A percentile compares a stretch with the other conserved stretches of the same genome.
phyloP scores from a whole-genome alignment of 2,888 invertebrate species.

The Hypena proboscidalis region DNA sequence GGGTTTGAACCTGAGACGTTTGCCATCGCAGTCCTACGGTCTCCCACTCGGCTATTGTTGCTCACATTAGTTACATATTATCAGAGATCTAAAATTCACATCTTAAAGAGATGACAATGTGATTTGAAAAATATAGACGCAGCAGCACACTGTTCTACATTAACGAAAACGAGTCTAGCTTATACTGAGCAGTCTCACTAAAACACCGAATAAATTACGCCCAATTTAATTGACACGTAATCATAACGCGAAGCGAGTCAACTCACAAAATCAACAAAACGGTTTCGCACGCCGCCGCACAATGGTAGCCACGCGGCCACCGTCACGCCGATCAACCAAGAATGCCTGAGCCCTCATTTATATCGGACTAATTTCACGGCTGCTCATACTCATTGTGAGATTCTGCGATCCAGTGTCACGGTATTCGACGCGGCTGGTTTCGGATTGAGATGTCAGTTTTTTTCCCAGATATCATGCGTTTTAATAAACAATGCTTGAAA shows the following conservation, averaged over 20 bases:
- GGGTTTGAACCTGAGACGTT: too few species aligned
- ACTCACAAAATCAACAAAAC: slow-evolving; percentile 77
- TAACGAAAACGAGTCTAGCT: too few species aligned
- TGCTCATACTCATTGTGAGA: slow-evolving; percentile 78
- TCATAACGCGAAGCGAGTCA: slow-evolving; percentile 55
- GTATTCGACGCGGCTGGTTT: slow-evolving; percentile 76
- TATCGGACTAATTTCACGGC: slow-evolving; percentile 79
- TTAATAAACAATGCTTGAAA: too few species aligned
- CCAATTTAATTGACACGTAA: slow-evolving; percentile 66
- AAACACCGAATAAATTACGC: too few species aligned
- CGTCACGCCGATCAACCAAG: slow-evolving; percentile 65
- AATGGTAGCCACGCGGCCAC: slow-evolving; percentile 75
- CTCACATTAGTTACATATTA: too few species aligned
- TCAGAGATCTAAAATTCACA: too few species aligned
- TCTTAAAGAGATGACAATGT: too few species aligned
- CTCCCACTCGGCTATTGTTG: too few species aligned
- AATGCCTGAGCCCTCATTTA: slow-evolving; percentile 76
- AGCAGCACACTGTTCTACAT: too few species aligned
- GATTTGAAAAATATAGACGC: too few species aligned
- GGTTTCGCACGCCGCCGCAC: slow-evolving; percentile 67
- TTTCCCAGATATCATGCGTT: slow-evolving; percentile 27
- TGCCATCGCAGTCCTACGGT: too few species aligned
- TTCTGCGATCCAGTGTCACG: slow-evolving; percentile 75
- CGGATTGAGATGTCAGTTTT: slow-evolving; percentile 73
- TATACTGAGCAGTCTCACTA: too few species aligned